Percentiles rank a stretch among this genome's conserved stretches.
Conservation (phyloP, 2,888 invertebrate genomes). For the Parthenolecanium corni region DNA sequence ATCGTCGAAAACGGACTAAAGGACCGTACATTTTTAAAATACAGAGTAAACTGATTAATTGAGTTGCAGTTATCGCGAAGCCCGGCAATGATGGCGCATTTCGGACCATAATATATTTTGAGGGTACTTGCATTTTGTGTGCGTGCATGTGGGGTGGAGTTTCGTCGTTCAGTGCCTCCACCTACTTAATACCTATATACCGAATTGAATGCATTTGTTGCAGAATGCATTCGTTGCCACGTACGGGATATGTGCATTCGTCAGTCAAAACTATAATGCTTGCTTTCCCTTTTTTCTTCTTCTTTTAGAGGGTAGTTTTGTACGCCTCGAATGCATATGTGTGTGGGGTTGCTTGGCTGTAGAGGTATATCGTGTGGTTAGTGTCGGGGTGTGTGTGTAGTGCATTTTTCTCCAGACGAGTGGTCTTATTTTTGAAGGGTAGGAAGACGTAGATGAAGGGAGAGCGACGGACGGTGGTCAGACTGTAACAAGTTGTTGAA, state of each 20-base stretch:
- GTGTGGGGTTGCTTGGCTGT: no score
- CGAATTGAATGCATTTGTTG: slow-evolving; percentile 4
- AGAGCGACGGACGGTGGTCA: no score
- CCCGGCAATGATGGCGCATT: slow-evolving; percentile 15
- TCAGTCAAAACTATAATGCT: no score
- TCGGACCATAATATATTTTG: slow-evolving; percentile 2
- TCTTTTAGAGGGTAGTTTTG: no score
- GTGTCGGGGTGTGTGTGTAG: no score
- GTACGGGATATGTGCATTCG: not conserved
- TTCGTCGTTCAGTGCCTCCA: slow-evolving; percentile 9
- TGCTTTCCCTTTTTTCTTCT: no score
- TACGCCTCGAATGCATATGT: no score
- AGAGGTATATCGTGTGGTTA: no score
- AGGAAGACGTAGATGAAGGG: no score
- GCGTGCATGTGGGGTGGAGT: slow-evolving; percentile 18
- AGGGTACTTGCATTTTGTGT: slow-evolving; percentile 22
- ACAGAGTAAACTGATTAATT: slow-evolving; percentile 29
- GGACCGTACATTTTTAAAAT: slow-evolving; percentile 17
- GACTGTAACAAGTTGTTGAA: no score
- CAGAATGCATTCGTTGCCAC: slow-evolving; percentile 5
- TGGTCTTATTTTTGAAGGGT: no score
- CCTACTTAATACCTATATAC: slow-evolving; percentile 22
- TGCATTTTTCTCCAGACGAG: no score
- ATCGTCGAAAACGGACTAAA: not conserved
- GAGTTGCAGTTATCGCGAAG: slow-evolving; percentile 6